Conservation (phyloP, 2,797 vertebrate genomes). For the Cirrhinus mrigala region DNA sequence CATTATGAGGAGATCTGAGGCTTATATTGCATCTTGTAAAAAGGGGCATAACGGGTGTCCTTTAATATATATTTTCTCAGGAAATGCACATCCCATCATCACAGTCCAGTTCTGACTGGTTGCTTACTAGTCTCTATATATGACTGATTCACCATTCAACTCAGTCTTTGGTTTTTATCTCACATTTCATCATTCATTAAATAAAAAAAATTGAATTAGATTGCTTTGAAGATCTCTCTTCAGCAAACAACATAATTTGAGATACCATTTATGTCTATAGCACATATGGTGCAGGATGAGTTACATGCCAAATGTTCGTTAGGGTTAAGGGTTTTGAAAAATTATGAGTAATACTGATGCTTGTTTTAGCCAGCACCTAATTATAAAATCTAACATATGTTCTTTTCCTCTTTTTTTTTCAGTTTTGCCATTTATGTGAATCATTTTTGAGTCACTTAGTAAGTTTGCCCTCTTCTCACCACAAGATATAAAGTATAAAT, state of each 20-base stretch:
- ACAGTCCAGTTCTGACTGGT: neutral
- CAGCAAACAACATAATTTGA: neutral
- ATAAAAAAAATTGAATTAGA: neutral
- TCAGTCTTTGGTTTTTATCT: neutral
- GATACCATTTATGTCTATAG: neutral
- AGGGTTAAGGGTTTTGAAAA: neutral
- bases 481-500: neutral
- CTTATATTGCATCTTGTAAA: too few species aligned
- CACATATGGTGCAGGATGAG: neutral
- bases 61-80: too few species aligned
- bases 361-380: neutral
- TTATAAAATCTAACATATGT: slow-evolving; percentile 12
- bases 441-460: neutral
- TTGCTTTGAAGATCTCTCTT: neutral
- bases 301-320: neutral
- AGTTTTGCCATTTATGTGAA: neutral
- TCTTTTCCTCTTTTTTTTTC: neutral
- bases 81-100: neutral
- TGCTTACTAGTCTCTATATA: neutral
- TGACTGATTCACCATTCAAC: neutral
- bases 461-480: neutral
- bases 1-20: too few species aligned
- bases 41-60: too few species aligned
- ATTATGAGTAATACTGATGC: neutral
- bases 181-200: neutral